Percentiles rank a stretch among this genome's conserved stretches.
These are phyloP conservation scores for Datnioides undecimradiatus DNA, from an alignment of 2,113 vertebrate genomes.

Conservation along the genomic window DNA sequence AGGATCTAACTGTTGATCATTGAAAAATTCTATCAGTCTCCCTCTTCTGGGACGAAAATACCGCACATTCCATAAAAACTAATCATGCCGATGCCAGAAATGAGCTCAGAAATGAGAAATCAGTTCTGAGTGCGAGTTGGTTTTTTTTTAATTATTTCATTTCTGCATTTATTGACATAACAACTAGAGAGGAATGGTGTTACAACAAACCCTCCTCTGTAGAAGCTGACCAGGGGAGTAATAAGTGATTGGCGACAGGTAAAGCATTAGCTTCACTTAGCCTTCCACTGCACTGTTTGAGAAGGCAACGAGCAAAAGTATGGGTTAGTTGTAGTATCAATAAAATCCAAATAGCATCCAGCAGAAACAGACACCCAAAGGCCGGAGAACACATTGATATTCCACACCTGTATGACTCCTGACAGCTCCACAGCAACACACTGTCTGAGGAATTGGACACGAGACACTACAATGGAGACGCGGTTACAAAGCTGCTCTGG, in stretches of 20 bases:
- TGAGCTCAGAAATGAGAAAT: too few relatives aligned
- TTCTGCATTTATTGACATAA: conserved; percentile 28
- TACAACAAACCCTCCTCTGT: not conserved
- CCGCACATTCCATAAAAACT: conserved; percentile 24
- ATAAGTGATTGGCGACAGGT: conserved; percentile 5
- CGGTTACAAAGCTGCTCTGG: conserved; percentile 69
- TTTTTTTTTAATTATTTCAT: conserved; percentile 39
- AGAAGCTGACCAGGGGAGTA: not conserved
- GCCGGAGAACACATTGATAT: conserved; percentile 74
- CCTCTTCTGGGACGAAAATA: conserved; percentile 1
- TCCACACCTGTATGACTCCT: conserved; percentile 73
- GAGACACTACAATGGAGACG: conserved; percentile 71
- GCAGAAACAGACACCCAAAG: conserved; percentile 60
- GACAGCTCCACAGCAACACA: conserved; percentile 76
- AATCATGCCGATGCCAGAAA: conserved; percentile 25
- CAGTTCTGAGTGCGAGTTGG: conserved; percentile 2
- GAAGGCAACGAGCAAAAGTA: not conserved
- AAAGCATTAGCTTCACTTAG: not conserved
- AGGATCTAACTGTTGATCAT: conserved; percentile 37
- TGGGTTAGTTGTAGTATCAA: conserved; percentile 1
- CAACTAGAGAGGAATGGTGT: not conserved
- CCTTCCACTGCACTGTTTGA: not conserved
- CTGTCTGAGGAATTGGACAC: conserved; percentile 77
- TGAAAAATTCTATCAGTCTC: conserved; percentile 14
- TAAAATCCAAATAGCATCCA: conserved; percentile 35